phyloP scores from a whole-genome alignment of 1,140 invertebrate genomes.

The Caenorhabditis latens region DNA sequence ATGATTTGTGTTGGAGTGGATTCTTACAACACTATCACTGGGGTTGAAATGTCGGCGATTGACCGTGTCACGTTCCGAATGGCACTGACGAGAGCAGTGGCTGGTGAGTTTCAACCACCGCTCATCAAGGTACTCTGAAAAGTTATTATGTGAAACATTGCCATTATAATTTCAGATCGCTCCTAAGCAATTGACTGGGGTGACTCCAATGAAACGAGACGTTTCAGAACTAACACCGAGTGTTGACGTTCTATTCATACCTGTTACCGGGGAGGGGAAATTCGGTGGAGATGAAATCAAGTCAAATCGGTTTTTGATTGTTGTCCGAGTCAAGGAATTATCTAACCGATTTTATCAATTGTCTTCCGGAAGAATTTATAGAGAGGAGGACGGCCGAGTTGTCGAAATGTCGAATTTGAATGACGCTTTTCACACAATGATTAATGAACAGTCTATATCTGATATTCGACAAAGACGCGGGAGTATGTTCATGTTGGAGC shows the following conservation, averaged over 20 bases:
- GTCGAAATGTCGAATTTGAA: conserved; percentile 23
- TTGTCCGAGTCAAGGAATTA: neutral
- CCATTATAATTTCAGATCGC: neutral
- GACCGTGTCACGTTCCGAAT: conserved; percentile 5
- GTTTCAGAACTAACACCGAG: neutral
- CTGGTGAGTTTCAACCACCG: conserved; percentile 23
- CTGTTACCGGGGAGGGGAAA: neutral
- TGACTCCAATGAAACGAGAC: conserved; percentile 31
- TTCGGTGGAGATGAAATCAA: neutral
- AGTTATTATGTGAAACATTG: neutral
- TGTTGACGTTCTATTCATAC: conserved; percentile 25
- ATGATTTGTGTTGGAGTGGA: conserved; percentile 35
- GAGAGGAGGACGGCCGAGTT: neutral
- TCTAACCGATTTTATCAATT: conserved; percentile 6
- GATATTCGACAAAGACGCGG: neutral
- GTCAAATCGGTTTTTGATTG: neutral
- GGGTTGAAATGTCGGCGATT: conserved; percentile 22
- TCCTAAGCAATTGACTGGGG: neutral
- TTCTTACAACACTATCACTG: conserved; percentile 3
- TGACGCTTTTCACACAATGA: neutral
- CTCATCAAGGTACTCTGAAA: neutral
- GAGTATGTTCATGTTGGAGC: conserved; percentile 31
- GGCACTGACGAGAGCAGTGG: conserved; percentile 1
- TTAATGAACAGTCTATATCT: neutral
- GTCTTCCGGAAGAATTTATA: conserved; percentile 8